phyloP scores from a whole-genome alignment of 2,113 vertebrate genomes.

The Phalacrocorax carbo region DNA sequence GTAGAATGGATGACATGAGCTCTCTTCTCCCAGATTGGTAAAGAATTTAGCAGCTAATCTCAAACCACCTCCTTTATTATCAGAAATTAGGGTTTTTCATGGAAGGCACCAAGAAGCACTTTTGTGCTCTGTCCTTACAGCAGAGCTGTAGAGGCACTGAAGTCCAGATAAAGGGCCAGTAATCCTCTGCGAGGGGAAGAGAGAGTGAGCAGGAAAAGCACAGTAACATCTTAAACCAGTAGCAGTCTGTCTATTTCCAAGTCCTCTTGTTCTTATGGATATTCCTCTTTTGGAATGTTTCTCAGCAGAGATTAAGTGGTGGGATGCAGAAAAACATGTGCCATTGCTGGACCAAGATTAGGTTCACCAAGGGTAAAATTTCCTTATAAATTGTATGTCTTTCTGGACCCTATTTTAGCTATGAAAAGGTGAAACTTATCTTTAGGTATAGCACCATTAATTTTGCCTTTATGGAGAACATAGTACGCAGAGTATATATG shows the following conservation, averaged over 20 bases:
- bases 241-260: background rate
- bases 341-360: background rate
- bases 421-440: background rate
- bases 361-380: background rate
- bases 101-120: background rate
- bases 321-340: background rate
- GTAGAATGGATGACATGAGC: background rate
- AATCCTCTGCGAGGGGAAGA: background rate
- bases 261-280: background rate
- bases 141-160: background rate
- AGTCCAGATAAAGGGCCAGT: background rate
- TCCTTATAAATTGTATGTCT: background rate
- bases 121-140: background rate
- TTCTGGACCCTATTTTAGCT: background rate
- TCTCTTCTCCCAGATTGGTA: background rate
- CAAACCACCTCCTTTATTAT: background rate
- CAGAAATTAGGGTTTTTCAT: background rate
- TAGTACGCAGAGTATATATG: background rate
- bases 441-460: background rate
- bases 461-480: background rate
- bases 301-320: background rate
- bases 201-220: background rate
- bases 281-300: background rate
- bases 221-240: background rate
- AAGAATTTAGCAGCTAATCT: background rate